These are phyloP conservation scores for Pogonomyrmex barbatus DNA, from an alignment of 1,140 invertebrate genomes.

Conservation along the genomic window DNA sequence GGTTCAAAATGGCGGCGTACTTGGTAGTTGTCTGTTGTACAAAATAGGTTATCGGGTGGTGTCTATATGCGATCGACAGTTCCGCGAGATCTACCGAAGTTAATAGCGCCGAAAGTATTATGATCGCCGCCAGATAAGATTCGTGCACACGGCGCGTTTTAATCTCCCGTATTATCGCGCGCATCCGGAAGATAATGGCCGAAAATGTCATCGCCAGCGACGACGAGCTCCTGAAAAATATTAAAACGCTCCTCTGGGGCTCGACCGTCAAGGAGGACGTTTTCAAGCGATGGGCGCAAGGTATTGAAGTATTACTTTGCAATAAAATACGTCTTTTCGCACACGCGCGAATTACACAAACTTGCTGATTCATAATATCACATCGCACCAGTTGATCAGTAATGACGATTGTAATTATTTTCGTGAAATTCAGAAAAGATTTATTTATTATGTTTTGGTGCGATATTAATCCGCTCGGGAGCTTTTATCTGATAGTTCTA, in stretches of 20 bases:
- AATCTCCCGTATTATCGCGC: conserved; percentile 72
- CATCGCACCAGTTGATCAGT: neutral
- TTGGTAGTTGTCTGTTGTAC: conserved; percentile 73
- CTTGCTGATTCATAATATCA: neutral
- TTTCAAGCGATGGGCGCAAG: conserved; percentile 95
- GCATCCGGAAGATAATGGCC: conserved; percentile 76
- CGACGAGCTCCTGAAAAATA: conserved; percentile 87
- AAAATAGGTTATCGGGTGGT: conserved; percentile 78
- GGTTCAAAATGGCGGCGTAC: conserved; percentile 79
- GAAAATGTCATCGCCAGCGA: conserved; percentile 75
- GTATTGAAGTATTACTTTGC: conserved; percentile 83
- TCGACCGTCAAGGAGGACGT: conserved; percentile 93
- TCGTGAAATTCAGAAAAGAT: no score
- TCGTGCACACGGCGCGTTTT: conserved; percentile 70
- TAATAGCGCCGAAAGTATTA: conserved; percentile 60
- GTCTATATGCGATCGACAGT: conserved; percentile 57
- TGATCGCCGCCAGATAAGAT: conserved; percentile 67
- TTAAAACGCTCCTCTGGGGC: conserved; percentile 93
- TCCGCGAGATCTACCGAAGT: conserved; percentile 50
- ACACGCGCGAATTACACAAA: no score
- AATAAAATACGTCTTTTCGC: neutral
- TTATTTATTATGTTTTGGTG: neutral
- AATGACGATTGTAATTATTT: neutral
- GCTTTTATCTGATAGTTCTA: neutral
- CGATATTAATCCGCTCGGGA: neutral